Evolutionary conservation across 2,113 vertebrate species (phyloP), one percentile per base, ranked within the genome.

Genomic region (Capreolus pygargus): DNA sequence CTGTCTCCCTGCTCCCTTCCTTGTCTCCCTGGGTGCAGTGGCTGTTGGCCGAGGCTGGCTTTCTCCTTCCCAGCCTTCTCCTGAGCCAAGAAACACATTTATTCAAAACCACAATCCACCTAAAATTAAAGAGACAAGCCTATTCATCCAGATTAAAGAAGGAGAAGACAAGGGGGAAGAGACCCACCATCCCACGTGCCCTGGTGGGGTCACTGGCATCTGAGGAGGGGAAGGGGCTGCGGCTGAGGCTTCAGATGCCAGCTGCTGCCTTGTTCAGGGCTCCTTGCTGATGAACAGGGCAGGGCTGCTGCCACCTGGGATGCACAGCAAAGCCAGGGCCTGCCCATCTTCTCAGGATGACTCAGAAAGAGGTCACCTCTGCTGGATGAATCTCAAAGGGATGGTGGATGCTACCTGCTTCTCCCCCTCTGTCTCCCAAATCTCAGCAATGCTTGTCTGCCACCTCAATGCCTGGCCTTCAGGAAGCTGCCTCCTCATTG

Each of bases 171-270:
- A n/a, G 12, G 7, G 61, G 23, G 47, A 67, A 70, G 23, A 89
- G 54, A 78, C 0, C 28, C 47, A 11, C 15, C 43, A 47, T 15
- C 21, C 43, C 52, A 70, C 19, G 7, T 43, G 3, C 12, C 28
- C 45, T 30, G 4, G 25, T 7, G 4, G 52, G 6, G 39, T 3
- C 1, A 0, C 21, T 14, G 16, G 83, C 4, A 39, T 6, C 55
- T 17, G 36, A 39, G 16, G 33, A 60, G 23, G 6, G 70, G 12
- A 8, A 17, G 7, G 6, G 4, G 54, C 55, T 30, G 6, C 25
- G 2, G 12, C 3, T 33, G 33, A 28, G 43, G 36, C 16, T 61
- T 45, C 36, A 83, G 57, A 43, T 78, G 19, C 19, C 52, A 14
- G 33, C 5, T n/a, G 25, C 61, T 15, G 12, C 9, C 45, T 21